Percentiles rank a stretch among this genome's conserved stretches.
Evolutionary conservation across 2,797 vertebrate genomes (phyloP).

Genomic region (Neosilurus hyrtlii): DNA sequence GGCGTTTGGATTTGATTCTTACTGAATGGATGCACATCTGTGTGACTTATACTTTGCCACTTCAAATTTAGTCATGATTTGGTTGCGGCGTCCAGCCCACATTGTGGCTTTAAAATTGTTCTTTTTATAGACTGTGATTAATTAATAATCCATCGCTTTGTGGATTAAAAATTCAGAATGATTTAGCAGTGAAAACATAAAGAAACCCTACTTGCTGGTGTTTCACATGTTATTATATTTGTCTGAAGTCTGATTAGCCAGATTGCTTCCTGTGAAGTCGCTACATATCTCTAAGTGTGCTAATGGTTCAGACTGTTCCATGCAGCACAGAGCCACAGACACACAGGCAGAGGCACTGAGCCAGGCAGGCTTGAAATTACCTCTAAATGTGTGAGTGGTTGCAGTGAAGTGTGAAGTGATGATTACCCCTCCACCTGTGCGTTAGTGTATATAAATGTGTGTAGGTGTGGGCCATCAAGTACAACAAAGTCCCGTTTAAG

Average conservation of each 20-base stretch:
- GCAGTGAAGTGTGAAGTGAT: conserved; percentile 55
- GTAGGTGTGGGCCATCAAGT: conserved; percentile 46
- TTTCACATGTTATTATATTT: background rate
- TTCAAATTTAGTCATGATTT: background rate
- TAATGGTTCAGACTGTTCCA: conserved; percentile 37
- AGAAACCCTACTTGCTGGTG: background rate
- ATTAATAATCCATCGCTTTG: background rate
- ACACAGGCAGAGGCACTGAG: conserved; percentile 27
- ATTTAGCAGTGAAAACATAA: background rate
- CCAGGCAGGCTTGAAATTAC: conserved; percentile 39
- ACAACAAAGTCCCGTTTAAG: background rate
- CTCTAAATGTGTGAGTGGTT: conserved; percentile 53
- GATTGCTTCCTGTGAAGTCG: conserved; percentile 25
- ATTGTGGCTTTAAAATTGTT: background rate
- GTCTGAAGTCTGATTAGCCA: conserved; percentile 11
- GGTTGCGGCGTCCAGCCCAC: background rate
- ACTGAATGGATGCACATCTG: conserved; percentile 32
- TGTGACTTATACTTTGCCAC: background rate
- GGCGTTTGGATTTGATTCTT: conserved; percentile 34
- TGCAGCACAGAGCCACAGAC: conserved; percentile 16
- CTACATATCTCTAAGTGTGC: conserved; percentile 14
- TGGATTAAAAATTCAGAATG: background rate
- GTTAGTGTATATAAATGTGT: conserved; percentile 55
- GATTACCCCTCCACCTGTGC: conserved; percentile 54
- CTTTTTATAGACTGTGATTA: conserved; percentile 27